These are phyloP conservation scores for Cheilosia scutellata DNA, from an alignment of 2,888 invertebrate genomes.

Conservation along the genomic window DNA sequence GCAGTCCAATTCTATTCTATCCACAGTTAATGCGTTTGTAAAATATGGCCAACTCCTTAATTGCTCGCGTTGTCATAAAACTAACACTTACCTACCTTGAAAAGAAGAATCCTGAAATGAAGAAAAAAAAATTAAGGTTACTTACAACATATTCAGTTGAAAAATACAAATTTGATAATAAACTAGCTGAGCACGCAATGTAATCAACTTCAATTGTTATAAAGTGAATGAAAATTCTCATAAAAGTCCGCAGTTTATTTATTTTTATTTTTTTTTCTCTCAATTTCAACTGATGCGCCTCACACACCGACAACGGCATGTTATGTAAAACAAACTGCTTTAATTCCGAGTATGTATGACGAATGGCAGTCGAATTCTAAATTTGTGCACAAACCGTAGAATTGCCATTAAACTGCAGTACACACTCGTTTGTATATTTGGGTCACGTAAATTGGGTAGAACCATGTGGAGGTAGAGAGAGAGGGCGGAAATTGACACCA, in stretches of 20 bases:
- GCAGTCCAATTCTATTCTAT: neutral
- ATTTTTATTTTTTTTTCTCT: slow-evolving; percentile 1
- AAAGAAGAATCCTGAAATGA: slow-evolving; percentile 57
- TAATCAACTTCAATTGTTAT: slow-evolving; percentile 56
- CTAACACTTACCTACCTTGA: slow-evolving; percentile 61
- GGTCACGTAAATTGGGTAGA: slow-evolving; percentile 44
- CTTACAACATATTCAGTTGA: neutral
- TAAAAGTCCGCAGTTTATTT: slow-evolving; percentile 30
- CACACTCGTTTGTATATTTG: slow-evolving; percentile 23
- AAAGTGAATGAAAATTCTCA: slow-evolving; percentile 40
- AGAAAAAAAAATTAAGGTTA: slow-evolving; percentile 25
- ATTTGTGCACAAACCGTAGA: slow-evolving; percentile 18
- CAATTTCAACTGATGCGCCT: neutral
- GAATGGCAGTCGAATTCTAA: slow-evolving; percentile 27
- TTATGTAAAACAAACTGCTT: slow-evolving; percentile 17
- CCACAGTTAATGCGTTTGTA: neutral
- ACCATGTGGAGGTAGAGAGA: neutral
- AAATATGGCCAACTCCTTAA: neutral
- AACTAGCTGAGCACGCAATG: slow-evolving; percentile 45
- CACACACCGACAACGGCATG: neutral
- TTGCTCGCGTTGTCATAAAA: neutral
- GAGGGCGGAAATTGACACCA: neutral
- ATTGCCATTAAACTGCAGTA: slow-evolving; percentile 10
- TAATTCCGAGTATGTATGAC: neutral
- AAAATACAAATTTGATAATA: slow-evolving; percentile 18